Evolutionary conservation across 2,113 vertebrate species (phyloP).

Genomic region (Menura novaehollandiae): DNA sequence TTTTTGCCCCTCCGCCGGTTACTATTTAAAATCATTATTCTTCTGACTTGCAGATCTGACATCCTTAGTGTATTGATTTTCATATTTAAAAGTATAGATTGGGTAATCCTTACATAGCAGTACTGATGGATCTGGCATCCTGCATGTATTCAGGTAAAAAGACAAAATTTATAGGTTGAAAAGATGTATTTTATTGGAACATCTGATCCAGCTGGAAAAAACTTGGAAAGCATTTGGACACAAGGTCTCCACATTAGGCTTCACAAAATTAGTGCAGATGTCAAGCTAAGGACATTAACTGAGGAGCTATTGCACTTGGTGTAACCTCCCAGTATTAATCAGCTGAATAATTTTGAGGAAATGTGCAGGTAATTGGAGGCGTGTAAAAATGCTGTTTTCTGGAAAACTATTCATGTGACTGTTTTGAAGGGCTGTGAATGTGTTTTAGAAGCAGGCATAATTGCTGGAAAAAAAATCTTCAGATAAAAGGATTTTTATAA

Average conservation of each 20-base stretch:
- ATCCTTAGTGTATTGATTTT: neutral
- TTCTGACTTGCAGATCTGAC: neutral
- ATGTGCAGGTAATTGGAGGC: neutral
- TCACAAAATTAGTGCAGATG: neutral
- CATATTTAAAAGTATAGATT: neutral
- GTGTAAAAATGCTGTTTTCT: neutral
- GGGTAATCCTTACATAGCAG: neutral
- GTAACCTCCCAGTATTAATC: neutral
- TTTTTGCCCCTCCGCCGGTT: neutral
- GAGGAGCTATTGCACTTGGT: neutral
- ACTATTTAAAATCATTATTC: neutral
- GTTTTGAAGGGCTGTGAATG: neutral
- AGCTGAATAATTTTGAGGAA: neutral
- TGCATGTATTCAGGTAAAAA: neutral
- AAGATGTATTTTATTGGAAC: neutral
- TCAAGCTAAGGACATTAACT: neutral
- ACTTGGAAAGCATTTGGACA: neutral
- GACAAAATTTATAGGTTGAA: neutral
- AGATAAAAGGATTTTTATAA: neutral
- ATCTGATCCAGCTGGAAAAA: neutral
- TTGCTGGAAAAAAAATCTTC: neutral
- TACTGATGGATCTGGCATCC: neutral
- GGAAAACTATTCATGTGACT: neutral
- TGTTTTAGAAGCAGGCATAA: neutral
- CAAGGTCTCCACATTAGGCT: neutral